Percentiles rank a stretch among this genome's conserved stretches.
Conservation (phyloP, 1,140 invertebrate species). For the Drosophila santomea region DNA sequence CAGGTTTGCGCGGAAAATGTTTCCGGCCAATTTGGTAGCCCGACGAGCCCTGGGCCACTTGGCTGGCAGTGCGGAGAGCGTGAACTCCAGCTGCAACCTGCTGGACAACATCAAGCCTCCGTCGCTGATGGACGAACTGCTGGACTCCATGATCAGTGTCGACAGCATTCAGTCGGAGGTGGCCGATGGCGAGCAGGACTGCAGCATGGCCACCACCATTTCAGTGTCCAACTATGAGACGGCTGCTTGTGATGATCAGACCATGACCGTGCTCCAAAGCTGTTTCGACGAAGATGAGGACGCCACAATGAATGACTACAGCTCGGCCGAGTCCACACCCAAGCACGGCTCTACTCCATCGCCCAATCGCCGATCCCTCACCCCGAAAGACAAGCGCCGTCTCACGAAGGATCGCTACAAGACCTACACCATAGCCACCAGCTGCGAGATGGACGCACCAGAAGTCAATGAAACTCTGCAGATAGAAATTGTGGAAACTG, state of each 20-base stretch:
- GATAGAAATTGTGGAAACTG: slow-evolving; percentile 69
- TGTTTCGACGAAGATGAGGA: slow-evolving; percentile 85
- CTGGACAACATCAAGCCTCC: slow-evolving; percentile 93
- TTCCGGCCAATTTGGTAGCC: slow-evolving; percentile 88
- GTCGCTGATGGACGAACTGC: slow-evolving; percentile 91
- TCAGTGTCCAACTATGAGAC: slow-evolving; percentile 82
- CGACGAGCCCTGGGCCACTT: slow-evolving; percentile 87
- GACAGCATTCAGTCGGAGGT: slow-evolving; percentile 92
- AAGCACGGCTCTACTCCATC: slow-evolving; percentile 86
- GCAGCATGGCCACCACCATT: slow-evolving; percentile 76
- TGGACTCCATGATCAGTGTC: slow-evolving; percentile 93
- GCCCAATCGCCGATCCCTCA: slow-evolving; percentile 86
- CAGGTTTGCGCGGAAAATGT: slow-evolving; percentile 87
- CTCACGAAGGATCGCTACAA: slow-evolving; percentile 90
- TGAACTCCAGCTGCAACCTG: slow-evolving; percentile 86
- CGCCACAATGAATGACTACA: slow-evolving; percentile 85
- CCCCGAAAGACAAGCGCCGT: slow-evolving; percentile 90
- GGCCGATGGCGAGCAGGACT: slow-evolving; percentile 85
- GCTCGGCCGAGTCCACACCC: slow-evolving; percentile 90
- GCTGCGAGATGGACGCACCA: slow-evolving; percentile 52
- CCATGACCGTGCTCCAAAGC: slow-evolving; percentile 84
- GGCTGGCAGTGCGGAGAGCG: slow-evolving; percentile 84
- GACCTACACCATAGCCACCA: slow-evolving; percentile 90
- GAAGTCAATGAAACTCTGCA: slow-evolving; percentile 79
- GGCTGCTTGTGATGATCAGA: slow-evolving; percentile 86